phyloP scores from a whole-genome alignment of 2,888 invertebrate genomes.

The Euplexia lucipara region DNA sequence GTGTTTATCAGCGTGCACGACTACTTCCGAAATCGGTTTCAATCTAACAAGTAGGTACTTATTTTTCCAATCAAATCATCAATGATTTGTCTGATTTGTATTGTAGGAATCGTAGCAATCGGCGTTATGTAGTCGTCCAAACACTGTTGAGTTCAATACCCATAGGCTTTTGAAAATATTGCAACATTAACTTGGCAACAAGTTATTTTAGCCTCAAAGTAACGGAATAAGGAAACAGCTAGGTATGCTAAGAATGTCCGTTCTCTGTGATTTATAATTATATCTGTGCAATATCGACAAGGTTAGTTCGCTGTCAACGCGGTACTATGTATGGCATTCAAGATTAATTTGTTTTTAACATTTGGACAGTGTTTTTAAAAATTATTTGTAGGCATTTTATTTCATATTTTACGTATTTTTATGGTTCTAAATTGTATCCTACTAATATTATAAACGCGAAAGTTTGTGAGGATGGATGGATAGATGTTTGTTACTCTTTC shows the following conservation, averaged over 20 bases:
- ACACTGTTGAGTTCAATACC: neutral
- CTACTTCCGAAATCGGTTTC: too few relatives aligned
- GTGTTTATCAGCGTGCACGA: too few relatives aligned
- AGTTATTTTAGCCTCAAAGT: constrained; percentile 59
- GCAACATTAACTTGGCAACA: constrained; percentile 39
- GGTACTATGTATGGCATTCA: constrained; percentile 51
- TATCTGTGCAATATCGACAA: constrained; percentile 69
- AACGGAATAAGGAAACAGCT: constrained; percentile 69
- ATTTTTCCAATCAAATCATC: too few relatives aligned
- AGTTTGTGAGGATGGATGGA: too few relatives aligned
- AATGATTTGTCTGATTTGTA: too few relatives aligned
- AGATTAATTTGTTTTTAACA: constrained; percentile 58
- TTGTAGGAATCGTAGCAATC: too few relatives aligned
- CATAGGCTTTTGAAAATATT: constrained; percentile 16
- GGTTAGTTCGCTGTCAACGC: constrained; percentile 71
- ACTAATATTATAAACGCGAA: too few relatives aligned
- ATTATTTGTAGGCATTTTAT: neutral
- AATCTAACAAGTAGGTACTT: too few relatives aligned
- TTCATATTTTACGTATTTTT: neutral
- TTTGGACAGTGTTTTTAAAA: constrained; percentile 57
- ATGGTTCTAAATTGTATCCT: too few relatives aligned
- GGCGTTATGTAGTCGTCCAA: neutral
- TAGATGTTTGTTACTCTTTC: too few relatives aligned
- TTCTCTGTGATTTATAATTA: constrained; percentile 74
- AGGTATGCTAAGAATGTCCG: constrained; percentile 77